Base-by-base conservation (phyloP, 2,888 invertebrate species). In the Smittia aterrima region DNA sequence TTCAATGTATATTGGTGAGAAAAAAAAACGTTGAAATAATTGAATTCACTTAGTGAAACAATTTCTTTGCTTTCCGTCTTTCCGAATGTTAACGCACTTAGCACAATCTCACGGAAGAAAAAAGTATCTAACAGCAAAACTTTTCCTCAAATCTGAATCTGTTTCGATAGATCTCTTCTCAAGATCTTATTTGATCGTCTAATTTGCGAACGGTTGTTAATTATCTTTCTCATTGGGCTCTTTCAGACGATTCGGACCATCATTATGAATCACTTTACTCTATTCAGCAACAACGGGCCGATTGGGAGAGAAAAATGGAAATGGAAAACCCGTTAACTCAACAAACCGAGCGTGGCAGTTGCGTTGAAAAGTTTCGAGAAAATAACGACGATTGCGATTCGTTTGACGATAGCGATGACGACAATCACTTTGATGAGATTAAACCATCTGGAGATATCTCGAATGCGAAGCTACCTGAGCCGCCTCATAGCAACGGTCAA, bases 341-440 rank as follows among this genome's bases (percentile, higher is more conserved):
- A 77, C 13, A 38, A 32, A n/a, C 27, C 20, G 62, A 32, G 4
- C 4, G 6, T 16, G 25, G 58, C 54, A 20, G 22, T 41, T 41
- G 13, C 27, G 38, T 64, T 25, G 38, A 66, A 11, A 74, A 77
- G 76, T 40, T 25, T 67, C 62, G 79, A 66, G 82, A 81, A n/a
- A 79, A 83, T 75, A 83, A 84, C 77, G 89, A 89, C 77, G 89
- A 89, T 80, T 89, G 87, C 78, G 91, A 91, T 81, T 90, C 90
- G 66, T 91, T 91, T 79, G 90, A 91, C 79, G 90, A 91, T 78
- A 88, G 88, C 77, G 89, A 89, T 78, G 85, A 86, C 1, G 90
- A 90, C 77, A 84, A 86, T 62, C 88, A 88, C 75, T 79, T 80
- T 71, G 80, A 80, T 75, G 80, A 83, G 78, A 81, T 20, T 1